Evolutionary conservation across 2,113 vertebrate species (phyloP).

Genomic region (Octodon degus): DNA sequence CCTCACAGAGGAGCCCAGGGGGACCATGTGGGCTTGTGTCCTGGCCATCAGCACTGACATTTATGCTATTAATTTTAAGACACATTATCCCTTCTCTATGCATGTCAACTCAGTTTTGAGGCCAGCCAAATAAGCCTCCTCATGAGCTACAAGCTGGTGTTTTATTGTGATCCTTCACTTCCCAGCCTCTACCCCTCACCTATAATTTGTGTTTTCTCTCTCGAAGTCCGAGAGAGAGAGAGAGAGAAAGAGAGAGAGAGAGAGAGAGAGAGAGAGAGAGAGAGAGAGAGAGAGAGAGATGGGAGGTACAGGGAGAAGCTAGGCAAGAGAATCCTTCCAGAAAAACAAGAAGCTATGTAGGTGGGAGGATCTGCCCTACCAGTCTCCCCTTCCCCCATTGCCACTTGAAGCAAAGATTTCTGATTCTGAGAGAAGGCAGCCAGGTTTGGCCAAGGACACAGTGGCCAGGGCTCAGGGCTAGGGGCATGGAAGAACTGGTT

Average conservation of each 20-base stretch:
- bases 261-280: background rate
- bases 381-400: too few species aligned
- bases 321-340: background rate
- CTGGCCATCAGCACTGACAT: conserved; percentile 13
- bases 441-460: background rate
- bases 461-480: background rate
- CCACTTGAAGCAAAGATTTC: background rate
- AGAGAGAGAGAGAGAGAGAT: background rate
- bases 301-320: background rate
- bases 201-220: background rate
- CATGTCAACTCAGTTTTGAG: background rate
- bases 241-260: too few species aligned
- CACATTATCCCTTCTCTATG: conserved; percentile 62
- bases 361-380: accelerated
- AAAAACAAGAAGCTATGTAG: accelerated
- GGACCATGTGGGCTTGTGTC: background rate
- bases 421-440: background rate
- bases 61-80: conserved; percentile 66
- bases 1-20: background rate
- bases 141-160: background rate
- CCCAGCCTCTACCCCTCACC: background rate
- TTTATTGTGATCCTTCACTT: accelerated
- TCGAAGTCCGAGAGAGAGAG: background rate
- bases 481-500: background rate
- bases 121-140: conserved; percentile 42